Base-by-base conservation (phyloP, 2,113 vertebrate species). In the Lucifuga dentata region DNA sequence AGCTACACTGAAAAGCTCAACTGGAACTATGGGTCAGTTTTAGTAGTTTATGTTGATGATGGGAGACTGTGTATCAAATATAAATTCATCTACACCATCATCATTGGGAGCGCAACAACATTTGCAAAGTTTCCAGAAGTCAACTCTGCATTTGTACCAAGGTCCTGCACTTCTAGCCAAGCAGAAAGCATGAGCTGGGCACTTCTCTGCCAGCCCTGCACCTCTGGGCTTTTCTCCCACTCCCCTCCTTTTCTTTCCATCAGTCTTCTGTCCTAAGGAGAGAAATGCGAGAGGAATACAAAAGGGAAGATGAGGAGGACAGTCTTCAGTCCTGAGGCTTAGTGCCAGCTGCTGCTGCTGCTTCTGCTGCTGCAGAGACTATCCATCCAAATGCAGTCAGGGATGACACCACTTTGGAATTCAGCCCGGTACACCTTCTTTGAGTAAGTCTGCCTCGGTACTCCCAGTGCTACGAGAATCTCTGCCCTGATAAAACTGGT, bases 221-320 rank as follows among this genome's bases (percentile, higher is more conserved):
- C 80, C 73, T 74, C 21, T 52, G 44, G 73, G 73, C 55, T 81
- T 40, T 44, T 78, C 41, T 44, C 17, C 44, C 12, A 45, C 40
- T 56, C 55, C 63, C 49, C 50, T 62, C 66, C 48, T 58, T 57
- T 68, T 60, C 61, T 49, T 53, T 45, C 69, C 65, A 84, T 76
- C 53, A 70, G 65, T 74, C 76, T 62, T 63, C 32, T 32, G 67
- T 70, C 51, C 49, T 68, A 35, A 43, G 45, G 50, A 35, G 33
- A 72, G 78, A 82, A 76, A n/a, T n/a, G 49, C 48, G 67, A 85
- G 80, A 79, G 66, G 77, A 77, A 88, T 86, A 83, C 70, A 80
- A 77, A 88, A 71, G 68, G 61, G 58, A 73, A 43, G 60, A 64
- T 12, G 53, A 68, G 65, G 68, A 76, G 58, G 68, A 62, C 43